Evolutionary conservation across 2,797 vertebrate genomes (phyloP), one percentile per base, ranked within the genome.

Genomic region (Typhlichthys eigenmanni): DNA sequence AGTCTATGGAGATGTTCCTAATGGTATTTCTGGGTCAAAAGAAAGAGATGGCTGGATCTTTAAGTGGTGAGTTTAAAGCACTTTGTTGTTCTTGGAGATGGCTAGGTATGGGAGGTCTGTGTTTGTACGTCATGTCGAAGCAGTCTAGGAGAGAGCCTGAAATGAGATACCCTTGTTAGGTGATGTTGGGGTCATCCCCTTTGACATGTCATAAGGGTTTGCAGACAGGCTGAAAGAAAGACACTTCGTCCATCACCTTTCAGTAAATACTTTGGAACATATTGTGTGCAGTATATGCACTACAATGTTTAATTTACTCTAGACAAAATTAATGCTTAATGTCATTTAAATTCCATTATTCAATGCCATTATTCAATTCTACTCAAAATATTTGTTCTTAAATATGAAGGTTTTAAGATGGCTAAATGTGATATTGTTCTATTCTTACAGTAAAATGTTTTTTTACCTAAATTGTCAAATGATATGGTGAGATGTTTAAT

Each of bases 131-230:
- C 64, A n/a, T 63, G 55, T 46, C 59, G 71, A n/a, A 48, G 62
- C 69, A 48, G 65, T 55, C 49, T 47, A 54, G 79, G 76, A 58
- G 71, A 68, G 63, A 55, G 78, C 71, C n/a, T 75, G 88, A 81
- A 93, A 93, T 24, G 0, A 78, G 88, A 93, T 89, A 89, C 69
- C 76, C 80, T 85, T 87, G 82, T 24, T 91, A 87, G 87, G 86
- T 65, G 75, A 69, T 78, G 57, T 84, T 59, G n/a, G 87, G 88
- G 87, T 92, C 88, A 45, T 81, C 81, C 68, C 88, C 89, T 86
- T 89, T 89, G 86, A 85, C 88, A 91, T 90, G 87, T 82, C 87
- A 73, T 84, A 89, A 92, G 85, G 90, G 88, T 83, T 91, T 90
- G 85, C 91, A 93, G 82, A 83, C 59, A 58, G 67, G 60, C 66